Evolutionary conservation across 2,113 vertebrate species (phyloP), one percentile per base, ranked within the genome.

Genomic region (Saccopteryx bilineata): DNA sequence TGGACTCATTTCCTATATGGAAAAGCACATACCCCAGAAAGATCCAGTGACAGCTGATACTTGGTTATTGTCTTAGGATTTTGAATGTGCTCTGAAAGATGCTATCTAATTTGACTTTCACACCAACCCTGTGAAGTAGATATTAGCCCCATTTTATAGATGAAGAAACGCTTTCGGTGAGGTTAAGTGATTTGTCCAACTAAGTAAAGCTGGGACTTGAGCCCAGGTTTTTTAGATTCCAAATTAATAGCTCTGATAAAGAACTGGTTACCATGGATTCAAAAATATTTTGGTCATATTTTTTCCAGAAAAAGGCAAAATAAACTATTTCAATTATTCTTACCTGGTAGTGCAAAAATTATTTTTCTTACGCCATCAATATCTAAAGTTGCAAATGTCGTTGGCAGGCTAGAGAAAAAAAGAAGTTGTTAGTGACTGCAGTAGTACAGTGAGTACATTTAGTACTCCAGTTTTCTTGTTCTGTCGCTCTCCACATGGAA

Each of bases 301-400:
- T 88, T 79, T 91, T 96, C 93, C 69, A 54, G 97, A 82, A 87
- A 95, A 96, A 33, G 93, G 50, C 28, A 97, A 90, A 95, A 92
- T 56, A 98, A 96, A 71, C 33, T 76, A 72, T 76, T 93, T 76
- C 72, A 85, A 89, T 90, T 61, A 79, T 90, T 93, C 98, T 99
- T 99, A 99, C 99, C 99, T 99, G 99, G 99, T 98, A 99, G 99
- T 7, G 99, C 99, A 99, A 99, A 99, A 98, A 99, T 99, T 95
- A 99, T 99, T 99, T 99, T 99, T 98, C 99, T 99, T 99, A 99
- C 99, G 50, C 99, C 99, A 58, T 99, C 99, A 94, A 99, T 99
- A 98, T 99, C 99, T 99, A 99, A 98, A 96, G 99, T 99, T 97
- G 99, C 99, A 98, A 99, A 99, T 96, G 99, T 99, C 97, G 99